Evolutionary conservation across 2,797 vertebrate species (phyloP), one percentile per base, ranked within the genome.

Genomic region (Gymnothorax javanicus): DNA sequence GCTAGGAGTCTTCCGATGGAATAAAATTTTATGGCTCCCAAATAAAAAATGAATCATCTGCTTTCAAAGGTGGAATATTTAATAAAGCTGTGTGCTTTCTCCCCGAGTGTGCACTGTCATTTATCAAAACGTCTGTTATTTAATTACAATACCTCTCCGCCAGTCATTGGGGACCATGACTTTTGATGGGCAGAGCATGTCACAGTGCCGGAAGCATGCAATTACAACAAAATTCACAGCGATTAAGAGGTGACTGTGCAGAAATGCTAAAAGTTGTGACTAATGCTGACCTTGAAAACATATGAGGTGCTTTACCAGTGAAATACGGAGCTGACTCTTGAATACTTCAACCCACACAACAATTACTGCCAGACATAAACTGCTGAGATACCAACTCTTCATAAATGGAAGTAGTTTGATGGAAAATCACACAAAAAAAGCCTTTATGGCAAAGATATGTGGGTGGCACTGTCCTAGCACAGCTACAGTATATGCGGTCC

Each of bases 11-110:
- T 85, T 83, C 57, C 71, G 82, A 62, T 43, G 84, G 77, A 89
- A 89, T 89, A 81, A 90, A 9, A 89, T 94, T 94, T 95, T 94
- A 95, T 91, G 89, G 93, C 92, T 90, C 90, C 91, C 91, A 94
- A 93, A 95, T 95, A 95, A 95, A 95, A 95, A 91, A 93, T 93
- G 91, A 94, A 94, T 93, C 93, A 93, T 93, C 89, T 89, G 86
- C 91, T 94, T 86, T 94, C 90, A 90, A 92, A 94, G 92, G 93
- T 92, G 90, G 91, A 93, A 89, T 83, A 91, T 94, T 92, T 94
- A 94, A 95, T 94, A 94, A 93, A 91, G 91, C 91, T 88, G 92
- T 89, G 88, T 88, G 91, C 93, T 95, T 94, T 87, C 93, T 93
- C 91, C 92, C 92, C 88, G 90, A 79, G 91, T 94, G 86, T 92